These are phyloP conservation scores for Mus minutoides DNA, from an alignment of 2,797 vertebrate genomes.

Conservation along the genomic window DNA sequence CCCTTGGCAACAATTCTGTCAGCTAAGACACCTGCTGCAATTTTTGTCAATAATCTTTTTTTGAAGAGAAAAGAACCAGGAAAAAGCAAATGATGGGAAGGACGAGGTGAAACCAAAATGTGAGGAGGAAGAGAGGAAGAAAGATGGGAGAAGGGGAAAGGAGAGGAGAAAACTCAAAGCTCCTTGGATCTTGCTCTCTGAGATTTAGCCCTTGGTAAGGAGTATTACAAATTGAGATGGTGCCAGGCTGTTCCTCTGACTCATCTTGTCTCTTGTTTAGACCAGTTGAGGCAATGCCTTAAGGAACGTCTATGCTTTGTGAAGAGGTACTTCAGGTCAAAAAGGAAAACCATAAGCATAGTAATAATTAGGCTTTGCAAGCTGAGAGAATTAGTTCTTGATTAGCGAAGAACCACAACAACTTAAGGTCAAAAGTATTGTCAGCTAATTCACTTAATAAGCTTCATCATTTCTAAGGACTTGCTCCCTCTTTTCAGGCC, in stretches of 20 bases:
- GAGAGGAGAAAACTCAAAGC: neutral
- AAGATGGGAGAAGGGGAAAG: no score
- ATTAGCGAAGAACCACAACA: slow-evolving; percentile 48
- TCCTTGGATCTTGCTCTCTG: neutral
- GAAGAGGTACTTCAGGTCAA: slow-evolving; percentile 42
- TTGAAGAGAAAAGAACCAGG: neutral
- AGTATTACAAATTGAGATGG: slow-evolving; percentile 22
- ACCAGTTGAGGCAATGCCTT: slow-evolving; percentile 51
- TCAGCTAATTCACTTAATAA: neutral
- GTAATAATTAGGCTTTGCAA: slow-evolving; percentile 49
- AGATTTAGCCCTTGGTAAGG: slow-evolving; percentile 43
- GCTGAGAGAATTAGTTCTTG: slow-evolving; percentile 49
- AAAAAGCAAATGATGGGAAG: neutral
- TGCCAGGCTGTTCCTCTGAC: slow-evolving; percentile 41
- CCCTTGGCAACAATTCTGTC: neutral
- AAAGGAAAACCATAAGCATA: slow-evolving; percentile 27
- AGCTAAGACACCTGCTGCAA: neutral
- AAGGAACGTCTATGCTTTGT: slow-evolving; percentile 44
- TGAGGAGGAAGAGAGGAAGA: rapidly evolving
- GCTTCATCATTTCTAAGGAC: slow-evolving; percentile 50
- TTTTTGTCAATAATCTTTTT: neutral
- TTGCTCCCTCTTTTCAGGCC: slow-evolving; percentile 18
- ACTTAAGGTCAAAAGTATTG: slow-evolving; percentile 40
- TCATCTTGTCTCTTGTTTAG: slow-evolving; percentile 69
- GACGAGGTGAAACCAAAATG: neutral